Base-by-base conservation (phyloP, 2,888 invertebrate species). In the Tiliacea citrago region DNA sequence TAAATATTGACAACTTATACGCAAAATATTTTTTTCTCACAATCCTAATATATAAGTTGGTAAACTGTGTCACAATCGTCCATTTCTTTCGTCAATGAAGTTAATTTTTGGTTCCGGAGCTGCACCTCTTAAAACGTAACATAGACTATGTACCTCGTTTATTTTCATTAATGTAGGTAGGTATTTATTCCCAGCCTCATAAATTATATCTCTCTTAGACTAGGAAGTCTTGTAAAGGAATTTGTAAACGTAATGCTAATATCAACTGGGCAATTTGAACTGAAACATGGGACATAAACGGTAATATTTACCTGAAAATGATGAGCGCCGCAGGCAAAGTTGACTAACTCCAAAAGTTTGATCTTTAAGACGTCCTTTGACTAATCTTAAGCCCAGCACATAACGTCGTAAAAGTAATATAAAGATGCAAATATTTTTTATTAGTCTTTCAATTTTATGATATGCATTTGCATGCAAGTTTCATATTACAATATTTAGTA, bases 401-500 rank as follows among this genome's bases (percentile, higher is more conserved):
- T 75, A 75, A 75, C n/a, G 61, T 45, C 73, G 75, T 88, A 76
- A 86, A 88, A 81, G 18, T 75, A 62, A 76, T 66, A 71, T 66
- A 62, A 70, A 70, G 24, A 62, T 63, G 47, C 21, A 29, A 71
- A 73, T 63, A n/a, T 39, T 13, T 71, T 67, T 76, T 53, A 58
- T 72, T 68, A 39, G n/a, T 67, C 18, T 61, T 79, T 83, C 63
- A 21, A 42, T 81, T 81, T 63, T 63, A 73, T 47, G 58, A 21
- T 49, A 0, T 57, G 62, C 51, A 42, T 55, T 57, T 53, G 21
- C 21, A 53, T 49, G 42, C 8, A 55, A 21, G 2, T 29, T 53
- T 29, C 9, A 39, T 49, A 42, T 35, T 12, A 65, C 8, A 35
- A 29, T 24, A 0, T 13, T 49, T n/a, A 35, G 18, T 35, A 9